phyloP scores from a whole-genome alignment of 2,888 invertebrate genomes.

The Mesorhabditis sp. region DNA sequence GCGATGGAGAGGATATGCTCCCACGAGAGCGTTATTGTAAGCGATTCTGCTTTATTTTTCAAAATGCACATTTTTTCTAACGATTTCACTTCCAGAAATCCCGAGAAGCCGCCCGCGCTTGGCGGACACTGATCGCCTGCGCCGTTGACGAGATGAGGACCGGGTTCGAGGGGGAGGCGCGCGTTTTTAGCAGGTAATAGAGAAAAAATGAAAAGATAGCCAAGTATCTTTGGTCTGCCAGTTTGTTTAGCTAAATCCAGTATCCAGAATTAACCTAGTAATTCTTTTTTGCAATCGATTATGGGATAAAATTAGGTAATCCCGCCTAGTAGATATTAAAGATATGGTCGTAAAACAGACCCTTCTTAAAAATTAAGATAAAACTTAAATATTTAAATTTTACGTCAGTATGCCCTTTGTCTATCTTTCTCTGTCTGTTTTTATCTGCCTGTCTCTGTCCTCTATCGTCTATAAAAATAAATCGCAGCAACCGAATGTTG shows the following conservation, averaged over 20 bases:
- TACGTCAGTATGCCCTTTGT: background rate
- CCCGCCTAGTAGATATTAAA: no score
- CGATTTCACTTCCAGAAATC: slow-evolving; percentile 39
- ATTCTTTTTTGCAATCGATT: slow-evolving; percentile 1
- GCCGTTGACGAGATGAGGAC: slow-evolving; percentile 52
- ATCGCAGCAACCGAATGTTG: background rate
- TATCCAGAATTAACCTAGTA: no score
- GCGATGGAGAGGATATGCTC: slow-evolving; percentile 51
- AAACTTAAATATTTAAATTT: no score
- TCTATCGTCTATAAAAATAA: no score
- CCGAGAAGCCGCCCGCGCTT: slow-evolving; percentile 53
- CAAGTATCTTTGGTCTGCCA: no score
- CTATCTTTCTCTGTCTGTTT: background rate
- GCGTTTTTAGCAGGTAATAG: slow-evolving; percentile 20
- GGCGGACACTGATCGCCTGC: slow-evolving; percentile 54
- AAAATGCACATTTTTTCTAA: slow-evolving; percentile 8
- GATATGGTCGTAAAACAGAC: no score
- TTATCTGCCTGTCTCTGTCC: background rate
- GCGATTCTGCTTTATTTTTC: background rate
- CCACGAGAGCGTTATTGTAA: slow-evolving; percentile 34
- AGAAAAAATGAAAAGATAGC: no score
- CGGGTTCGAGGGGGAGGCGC: slow-evolving; percentile 50
- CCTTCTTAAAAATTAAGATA: no score
- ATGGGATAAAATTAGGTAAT: no score
- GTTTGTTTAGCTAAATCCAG: no score